phyloP scores from a whole-genome alignment of 2,888 invertebrate species.

The Lithophane ornitopus region DNA sequence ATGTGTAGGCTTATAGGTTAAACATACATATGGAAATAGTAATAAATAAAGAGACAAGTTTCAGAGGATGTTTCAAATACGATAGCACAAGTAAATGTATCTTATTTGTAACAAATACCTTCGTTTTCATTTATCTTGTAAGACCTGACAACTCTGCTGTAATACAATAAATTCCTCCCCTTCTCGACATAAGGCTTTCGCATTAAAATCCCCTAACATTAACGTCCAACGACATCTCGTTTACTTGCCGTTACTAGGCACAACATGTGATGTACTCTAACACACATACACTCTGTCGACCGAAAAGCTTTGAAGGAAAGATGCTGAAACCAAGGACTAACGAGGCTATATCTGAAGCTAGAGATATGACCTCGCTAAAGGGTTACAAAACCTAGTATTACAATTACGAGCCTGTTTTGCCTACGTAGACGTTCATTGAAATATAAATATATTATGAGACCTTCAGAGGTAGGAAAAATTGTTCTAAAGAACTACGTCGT shows the following conservation, averaged over 20 bases:
- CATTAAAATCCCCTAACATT: conserved; percentile 44
- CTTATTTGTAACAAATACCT: conserved; percentile 14
- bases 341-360: neutral
- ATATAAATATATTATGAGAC: too few species aligned
- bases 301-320: conserved; percentile 7
- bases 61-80: neutral
- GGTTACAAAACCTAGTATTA: conserved; percentile 22
- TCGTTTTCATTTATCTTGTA: neutral
- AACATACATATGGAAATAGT: neutral
- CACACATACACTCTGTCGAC: neutral
- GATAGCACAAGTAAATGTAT: neutral
- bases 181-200: conserved; percentile 16
- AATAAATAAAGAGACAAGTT: neutral
- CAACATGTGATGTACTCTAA: conserved; percentile 16
- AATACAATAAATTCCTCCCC: conserved; percentile 33
- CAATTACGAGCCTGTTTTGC: conserved; percentile 4
- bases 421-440: neutral
- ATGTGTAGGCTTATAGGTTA: neutral
- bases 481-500: neutral
- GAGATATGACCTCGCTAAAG: conserved; percentile 8
- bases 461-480: too few species aligned
- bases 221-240: conserved; percentile 48
- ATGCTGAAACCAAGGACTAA: conserved; percentile 5
- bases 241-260: conserved; percentile 42
- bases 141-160: conserved; percentile 9